These are phyloP conservation scores for Ispidina lecontei DNA, from an alignment of 2,797 vertebrate genomes.

Conservation along the genomic window DNA sequence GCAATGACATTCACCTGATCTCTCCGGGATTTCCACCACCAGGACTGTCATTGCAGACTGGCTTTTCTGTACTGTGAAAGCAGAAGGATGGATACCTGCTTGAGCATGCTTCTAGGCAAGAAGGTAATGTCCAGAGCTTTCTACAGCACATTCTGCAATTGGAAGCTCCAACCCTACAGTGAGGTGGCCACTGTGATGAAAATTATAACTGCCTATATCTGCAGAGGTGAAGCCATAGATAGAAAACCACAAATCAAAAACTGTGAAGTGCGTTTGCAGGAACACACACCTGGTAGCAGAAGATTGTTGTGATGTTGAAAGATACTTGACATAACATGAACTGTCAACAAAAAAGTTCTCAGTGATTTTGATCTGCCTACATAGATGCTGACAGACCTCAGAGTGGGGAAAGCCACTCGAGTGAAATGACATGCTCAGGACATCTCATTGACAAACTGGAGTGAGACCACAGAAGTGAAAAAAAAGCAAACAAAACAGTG, in stretches of 20 bases:
- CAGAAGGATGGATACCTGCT: not conserved
- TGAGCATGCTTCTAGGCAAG: not conserved
- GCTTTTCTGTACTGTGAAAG: not conserved
- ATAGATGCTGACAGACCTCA: not conserved
- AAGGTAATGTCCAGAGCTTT: not conserved
- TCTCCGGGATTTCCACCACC: not conserved
- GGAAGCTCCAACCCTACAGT: not conserved
- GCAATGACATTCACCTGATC: not conserved
- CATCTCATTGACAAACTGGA: conserved; percentile 25
- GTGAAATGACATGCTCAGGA: not conserved
- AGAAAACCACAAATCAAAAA: not conserved
- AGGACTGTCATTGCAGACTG: not conserved
- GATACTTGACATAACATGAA: not conserved
- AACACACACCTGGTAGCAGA: not conserved
- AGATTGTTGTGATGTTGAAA: not conserved
- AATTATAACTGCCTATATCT: not conserved
- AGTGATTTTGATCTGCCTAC: conserved; percentile 12
- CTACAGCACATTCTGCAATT: not conserved
- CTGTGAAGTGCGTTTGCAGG: not conserved
- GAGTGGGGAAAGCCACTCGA: not conserved
- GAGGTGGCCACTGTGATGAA: not conserved
- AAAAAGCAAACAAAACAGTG: not conserved
- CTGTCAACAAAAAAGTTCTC: conserved; percentile 6
- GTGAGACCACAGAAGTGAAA: conserved; percentile 3
- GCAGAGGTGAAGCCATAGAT: not conserved